phyloP scores from a whole-genome alignment of 2,797 vertebrate genomes.

The Champsocephalus esox region DNA sequence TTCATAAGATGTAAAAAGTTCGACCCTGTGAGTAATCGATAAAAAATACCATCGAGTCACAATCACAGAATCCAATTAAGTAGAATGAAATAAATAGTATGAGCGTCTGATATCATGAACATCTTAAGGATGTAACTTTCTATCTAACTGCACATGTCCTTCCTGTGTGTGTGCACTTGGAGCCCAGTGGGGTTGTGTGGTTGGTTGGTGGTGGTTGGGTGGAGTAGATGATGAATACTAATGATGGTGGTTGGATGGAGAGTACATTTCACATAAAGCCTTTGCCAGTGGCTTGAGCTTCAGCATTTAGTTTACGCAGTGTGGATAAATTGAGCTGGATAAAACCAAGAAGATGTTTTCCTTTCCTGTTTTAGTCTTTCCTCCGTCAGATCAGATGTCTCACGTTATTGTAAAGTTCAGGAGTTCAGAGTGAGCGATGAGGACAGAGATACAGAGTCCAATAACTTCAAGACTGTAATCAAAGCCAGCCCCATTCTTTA shows the following conservation, averaged over 20 bases:
- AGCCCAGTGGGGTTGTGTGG: constrained; percentile 31
- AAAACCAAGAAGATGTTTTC: constrained; percentile 28
- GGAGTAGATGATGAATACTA: constrained; percentile 43
- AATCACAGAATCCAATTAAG: neutral
- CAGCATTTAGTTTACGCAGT: too few species aligned
- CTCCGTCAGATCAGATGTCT: neutral
- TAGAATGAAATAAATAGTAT: neutral
- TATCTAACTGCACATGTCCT: constrained; percentile 10
- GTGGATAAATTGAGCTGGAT: constrained; percentile 1
- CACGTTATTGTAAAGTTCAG: constrained; percentile 51
- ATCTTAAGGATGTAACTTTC: neutral
- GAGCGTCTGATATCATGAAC: neutral
- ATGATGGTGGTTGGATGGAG: constrained; percentile 18
- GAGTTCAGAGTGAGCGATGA: constrained; percentile 47
- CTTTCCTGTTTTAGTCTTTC: constrained; percentile 23
- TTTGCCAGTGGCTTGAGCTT: neutral
- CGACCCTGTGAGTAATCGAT: neutral
- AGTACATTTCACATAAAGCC: constrained; percentile 45
- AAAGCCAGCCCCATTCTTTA: constrained; percentile 60
- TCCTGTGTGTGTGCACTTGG: constrained; percentile 25
- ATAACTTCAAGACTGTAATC: constrained; percentile 53
- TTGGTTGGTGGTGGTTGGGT: constrained; percentile 47
- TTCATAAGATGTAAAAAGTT: neutral
- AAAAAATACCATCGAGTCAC: neutral
- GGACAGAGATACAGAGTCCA: constrained; percentile 26